Evolutionary conservation across 2,797 vertebrate genomes (phyloP).

Genomic region (Natrix natrix): DNA sequence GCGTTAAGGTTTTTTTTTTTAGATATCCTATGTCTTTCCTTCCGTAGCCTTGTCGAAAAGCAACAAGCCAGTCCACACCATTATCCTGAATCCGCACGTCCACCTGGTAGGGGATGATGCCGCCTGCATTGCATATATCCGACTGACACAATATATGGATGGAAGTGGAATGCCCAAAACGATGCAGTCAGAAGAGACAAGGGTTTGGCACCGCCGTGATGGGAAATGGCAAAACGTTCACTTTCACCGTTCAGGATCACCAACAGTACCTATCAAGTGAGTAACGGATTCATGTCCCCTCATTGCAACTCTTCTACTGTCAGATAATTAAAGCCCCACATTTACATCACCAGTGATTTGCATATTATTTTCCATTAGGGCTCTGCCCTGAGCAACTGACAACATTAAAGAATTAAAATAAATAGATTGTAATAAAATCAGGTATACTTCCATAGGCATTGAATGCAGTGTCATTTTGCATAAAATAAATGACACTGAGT

Average conservation of each 20-base stretch:
- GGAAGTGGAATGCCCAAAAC: constrained; percentile 86
- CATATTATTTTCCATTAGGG: neutral
- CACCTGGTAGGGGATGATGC: constrained; percentile 96
- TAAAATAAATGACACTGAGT: neutral
- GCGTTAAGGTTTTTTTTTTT: neutral
- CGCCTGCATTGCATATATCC: constrained; percentile 94
- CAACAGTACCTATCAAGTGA: constrained; percentile 91
- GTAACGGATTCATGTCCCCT: constrained; percentile 18
- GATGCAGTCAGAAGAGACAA: constrained; percentile 95
- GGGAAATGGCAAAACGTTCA: constrained; percentile 98
- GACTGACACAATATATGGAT: constrained; percentile 95
- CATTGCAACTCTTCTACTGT: neutral
- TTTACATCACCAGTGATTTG: neutral
- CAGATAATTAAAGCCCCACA: neutral
- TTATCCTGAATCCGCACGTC: constrained; percentile 95
- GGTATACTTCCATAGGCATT: neutral
- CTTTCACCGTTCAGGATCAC: constrained; percentile 95
- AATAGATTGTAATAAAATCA: neutral
- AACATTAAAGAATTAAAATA: neutral
- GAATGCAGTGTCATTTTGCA: neutral
- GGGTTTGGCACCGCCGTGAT: constrained; percentile 96
- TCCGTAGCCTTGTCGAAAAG: constrained; percentile 85
- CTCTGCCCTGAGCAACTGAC: neutral
- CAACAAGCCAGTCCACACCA: constrained; percentile 91
- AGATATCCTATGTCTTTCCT: neutral